Evolutionary conservation across 2,797 vertebrate genomes (phyloP).

Genomic region (Capromys pilorides): DNA sequence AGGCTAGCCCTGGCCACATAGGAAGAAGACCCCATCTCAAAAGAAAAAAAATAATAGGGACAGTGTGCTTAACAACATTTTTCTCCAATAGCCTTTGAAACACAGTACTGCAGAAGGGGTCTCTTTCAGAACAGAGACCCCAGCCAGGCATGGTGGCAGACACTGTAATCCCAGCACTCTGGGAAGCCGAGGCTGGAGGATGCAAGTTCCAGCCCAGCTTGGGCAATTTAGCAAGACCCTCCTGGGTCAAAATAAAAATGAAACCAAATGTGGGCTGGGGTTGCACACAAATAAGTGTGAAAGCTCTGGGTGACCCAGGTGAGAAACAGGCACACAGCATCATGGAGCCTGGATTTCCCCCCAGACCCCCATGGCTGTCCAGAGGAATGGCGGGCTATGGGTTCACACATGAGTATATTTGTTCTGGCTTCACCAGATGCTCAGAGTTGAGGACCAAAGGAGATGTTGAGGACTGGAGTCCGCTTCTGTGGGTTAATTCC

Average conservation of each 20-base stretch:
- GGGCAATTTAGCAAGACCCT: not conserved
- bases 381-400: not conserved
- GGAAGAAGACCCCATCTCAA: not conserved
- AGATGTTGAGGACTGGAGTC: not conserved
- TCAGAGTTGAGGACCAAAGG: not conserved
- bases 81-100: not conserved
- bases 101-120: not conserved
- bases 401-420: not conserved
- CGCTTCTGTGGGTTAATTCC: not conserved
- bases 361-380: no score
- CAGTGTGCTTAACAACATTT: not conserved
- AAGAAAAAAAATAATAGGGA: not conserved
- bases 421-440: not conserved
- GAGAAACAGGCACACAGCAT: not conserved
- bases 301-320: not conserved
- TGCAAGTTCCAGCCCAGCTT: not conserved
- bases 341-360: not conserved
- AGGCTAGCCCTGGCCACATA: not conserved
- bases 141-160: not conserved
- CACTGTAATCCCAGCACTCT: not conserved
- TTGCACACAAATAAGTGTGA: not conserved
- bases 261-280: not conserved
- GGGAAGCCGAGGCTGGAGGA: not conserved
- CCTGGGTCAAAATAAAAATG: not conserved
- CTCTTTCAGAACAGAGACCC: not conserved